phyloP scores from a whole-genome alignment of 2,113 vertebrate genomes.

The Peucedramus taeniatus region DNA sequence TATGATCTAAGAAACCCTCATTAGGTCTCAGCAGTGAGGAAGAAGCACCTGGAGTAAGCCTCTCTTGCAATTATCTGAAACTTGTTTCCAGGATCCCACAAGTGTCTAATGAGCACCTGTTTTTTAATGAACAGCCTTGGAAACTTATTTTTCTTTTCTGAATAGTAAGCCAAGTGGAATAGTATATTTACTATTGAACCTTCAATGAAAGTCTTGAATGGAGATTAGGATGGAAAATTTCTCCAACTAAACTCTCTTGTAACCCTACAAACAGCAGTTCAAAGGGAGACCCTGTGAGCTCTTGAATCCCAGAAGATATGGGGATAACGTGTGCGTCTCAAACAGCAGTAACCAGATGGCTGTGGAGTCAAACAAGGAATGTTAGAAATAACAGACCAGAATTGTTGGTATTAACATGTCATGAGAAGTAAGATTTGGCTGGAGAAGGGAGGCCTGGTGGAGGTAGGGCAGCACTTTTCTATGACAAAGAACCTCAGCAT shows the following conservation, averaged over 20 bases:
- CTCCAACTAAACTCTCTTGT: background rate
- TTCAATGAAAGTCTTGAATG: background rate
- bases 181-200: background rate
- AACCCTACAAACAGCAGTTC: background rate
- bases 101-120: fast-evolving
- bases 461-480: background rate
- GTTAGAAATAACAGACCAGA: background rate
- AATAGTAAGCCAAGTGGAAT: background rate
- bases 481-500: background rate
- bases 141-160: background rate
- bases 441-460: background rate
- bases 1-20: fast-evolving
- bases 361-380: background rate
- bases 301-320: background rate
- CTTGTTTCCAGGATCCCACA: background rate
- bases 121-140: background rate
- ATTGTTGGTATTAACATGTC: too few relatives aligned
- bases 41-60: background rate
- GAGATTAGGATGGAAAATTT: background rate
- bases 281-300: background rate
- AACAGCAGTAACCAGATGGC: background rate
- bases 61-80: background rate
- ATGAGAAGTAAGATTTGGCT: background rate
- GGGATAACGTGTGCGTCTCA: background rate
- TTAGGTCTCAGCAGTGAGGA: background rate